These are phyloP conservation scores for Fregata magnificens DNA, from an alignment of 2,113 vertebrate species.

Conservation along the genomic window DNA sequence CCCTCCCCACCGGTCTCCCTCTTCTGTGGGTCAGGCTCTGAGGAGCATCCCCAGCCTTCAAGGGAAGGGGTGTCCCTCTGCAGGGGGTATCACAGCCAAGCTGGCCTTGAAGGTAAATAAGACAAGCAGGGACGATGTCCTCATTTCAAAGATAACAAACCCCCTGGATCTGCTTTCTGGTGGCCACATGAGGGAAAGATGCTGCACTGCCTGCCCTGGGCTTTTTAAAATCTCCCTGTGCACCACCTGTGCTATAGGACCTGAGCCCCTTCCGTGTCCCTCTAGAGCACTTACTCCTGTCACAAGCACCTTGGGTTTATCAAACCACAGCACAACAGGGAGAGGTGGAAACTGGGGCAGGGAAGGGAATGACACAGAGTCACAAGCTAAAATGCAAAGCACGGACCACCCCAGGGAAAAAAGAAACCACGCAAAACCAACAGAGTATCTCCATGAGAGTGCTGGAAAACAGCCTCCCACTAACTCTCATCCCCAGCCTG, in stretches of 20 bases:
- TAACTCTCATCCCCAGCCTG: not conserved
- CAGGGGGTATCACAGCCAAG: not conserved
- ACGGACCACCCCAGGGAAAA: not conserved
- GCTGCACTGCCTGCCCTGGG: not conserved
- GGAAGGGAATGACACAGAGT: slow-evolving; percentile 19
- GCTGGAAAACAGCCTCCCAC: slow-evolving; percentile 43
- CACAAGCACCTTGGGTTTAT: not conserved
- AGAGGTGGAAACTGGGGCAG: not conserved
- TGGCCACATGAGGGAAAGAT: not conserved
- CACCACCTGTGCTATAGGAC: not conserved
- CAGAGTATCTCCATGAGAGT: not conserved
- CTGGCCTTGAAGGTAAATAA: not conserved
- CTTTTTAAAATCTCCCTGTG: not conserved
- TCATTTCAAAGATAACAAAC: not conserved
- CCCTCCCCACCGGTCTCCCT: not conserved
- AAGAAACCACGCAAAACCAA: not conserved
- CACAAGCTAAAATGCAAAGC: slow-evolving; percentile 15
- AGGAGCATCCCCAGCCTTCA: not conserved
- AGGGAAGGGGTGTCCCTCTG: not conserved
- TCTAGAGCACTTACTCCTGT: not conserved
- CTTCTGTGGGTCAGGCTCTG: not conserved
- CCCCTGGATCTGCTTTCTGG: not conserved
- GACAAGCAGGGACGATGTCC: not conserved
- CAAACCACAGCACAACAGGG: not conserved
- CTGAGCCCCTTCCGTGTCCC: accelerated